Evolutionary conservation across 2,888 invertebrate species (phyloP).

Genomic region (Salpingus planirostris): DNA sequence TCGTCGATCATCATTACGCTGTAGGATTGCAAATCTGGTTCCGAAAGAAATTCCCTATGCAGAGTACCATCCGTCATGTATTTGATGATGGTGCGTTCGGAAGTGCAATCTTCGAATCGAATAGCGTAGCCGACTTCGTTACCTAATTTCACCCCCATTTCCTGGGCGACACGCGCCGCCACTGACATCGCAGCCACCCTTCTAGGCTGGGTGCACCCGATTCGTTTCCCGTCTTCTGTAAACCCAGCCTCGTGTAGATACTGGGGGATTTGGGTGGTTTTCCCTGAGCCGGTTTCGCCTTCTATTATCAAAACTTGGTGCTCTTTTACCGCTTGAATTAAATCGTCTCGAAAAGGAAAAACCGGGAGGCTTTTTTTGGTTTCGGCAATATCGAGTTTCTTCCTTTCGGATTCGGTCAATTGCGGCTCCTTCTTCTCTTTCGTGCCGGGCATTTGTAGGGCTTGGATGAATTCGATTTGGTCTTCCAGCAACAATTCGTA

Average conservation of each 20-base stretch:
- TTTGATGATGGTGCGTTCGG: conserved; percentile 91
- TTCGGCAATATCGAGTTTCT: conserved; percentile 78
- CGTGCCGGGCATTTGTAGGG: conserved; percentile 65
- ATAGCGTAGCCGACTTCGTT: conserved; percentile 87
- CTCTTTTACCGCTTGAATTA: conserved; percentile 84
- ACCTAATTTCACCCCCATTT: conserved; percentile 94
- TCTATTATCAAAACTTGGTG: conserved; percentile 89
- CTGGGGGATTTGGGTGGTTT: conserved; percentile 98
- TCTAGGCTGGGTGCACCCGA: conserved; percentile 96
- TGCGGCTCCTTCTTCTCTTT: conserved; percentile 49
- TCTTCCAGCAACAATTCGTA: conserved; percentile 93
- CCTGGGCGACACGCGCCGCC: conserved; percentile 93
- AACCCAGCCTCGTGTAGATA: conserved; percentile 93
- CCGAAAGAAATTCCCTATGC: conserved; percentile 92
- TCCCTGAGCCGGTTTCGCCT: conserved; percentile 98
- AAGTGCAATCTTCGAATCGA: conserved; percentile 98
- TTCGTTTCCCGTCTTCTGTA: conserved; percentile 57
- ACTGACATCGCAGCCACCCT: conserved; percentile 99
- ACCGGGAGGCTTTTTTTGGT: conserved; percentile 89
- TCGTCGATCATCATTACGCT: conserved; percentile 99
- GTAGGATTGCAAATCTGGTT: conserved; percentile 92
- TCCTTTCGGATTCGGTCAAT: conserved; percentile 59
- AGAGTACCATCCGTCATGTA: conserved; percentile 99
- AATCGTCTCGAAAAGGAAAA: conserved; percentile 79
- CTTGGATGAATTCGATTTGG: conserved; percentile 96